Base-by-base conservation (phyloP, 1,140 invertebrate species). In the Dendroctonus ponderosae region DNA sequence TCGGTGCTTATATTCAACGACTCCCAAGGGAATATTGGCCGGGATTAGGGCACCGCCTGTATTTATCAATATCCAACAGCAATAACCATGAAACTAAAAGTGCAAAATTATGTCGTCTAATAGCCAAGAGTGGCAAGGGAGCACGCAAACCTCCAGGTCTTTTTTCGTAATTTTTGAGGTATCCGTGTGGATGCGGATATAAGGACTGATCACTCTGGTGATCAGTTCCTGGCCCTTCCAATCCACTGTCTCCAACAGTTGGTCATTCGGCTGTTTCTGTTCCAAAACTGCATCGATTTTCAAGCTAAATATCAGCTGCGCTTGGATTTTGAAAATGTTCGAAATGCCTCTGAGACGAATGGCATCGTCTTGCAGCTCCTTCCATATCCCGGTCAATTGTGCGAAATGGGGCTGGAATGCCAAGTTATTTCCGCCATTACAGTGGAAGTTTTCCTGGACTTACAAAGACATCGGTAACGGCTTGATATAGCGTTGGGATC, bases 11-110 rank as follows among this genome's bases (percentile, higher is more conserved):
- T 46, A 26, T 46, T 46, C 8, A 12, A 46, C 8, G 8, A 46
- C 43, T 46, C 43, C 43, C 43, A 46, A 46, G 8, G 43, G 43
- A 46, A 46, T 12, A 46, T 46, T 46, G 43, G 43, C 43, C 12
- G 43, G 43, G 43, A 46, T 46, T 11, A 46, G 12, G 43, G 43
- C 43, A 2, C 43, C 12, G 43, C 12, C 8, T 11, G 43, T 46
- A 46, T 46, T 46, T 46, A 12, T 46, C 43, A 46, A 46, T 46
- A 12, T 46, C 26, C 26, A 26, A 26, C 26, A 26, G 26, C 26
- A 26, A 26, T 26, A 26, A 26, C 26, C 26, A 26, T 26, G 26
- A 26, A 26, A 26, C 26, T 26, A 26, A 26, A 3, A 26, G 26
- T 26, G 26, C 26, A 26, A 26, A 26, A 26, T 26, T 26, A 26